Evolutionary conservation across 2,113 vertebrate species (phyloP), one percentile per base, ranked within the genome.

Genomic region (Strigops habroptila): DNA sequence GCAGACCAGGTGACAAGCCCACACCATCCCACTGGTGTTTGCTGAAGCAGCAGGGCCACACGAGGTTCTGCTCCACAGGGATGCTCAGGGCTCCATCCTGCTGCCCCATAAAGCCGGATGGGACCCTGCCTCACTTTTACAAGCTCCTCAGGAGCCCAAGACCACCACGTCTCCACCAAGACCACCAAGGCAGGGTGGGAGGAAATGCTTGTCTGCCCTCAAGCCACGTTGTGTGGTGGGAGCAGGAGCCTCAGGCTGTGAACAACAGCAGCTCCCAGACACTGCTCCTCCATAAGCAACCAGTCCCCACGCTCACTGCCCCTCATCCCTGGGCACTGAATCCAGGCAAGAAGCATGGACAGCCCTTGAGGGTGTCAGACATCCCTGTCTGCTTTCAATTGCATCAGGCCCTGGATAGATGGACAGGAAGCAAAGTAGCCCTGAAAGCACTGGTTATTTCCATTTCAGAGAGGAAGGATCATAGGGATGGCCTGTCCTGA

Each of bases 401-500:
- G 37, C 28, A 35, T 12, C 25, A 5, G 75, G 6, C 41, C 39
- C 67, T 5, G 30, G 68, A 69, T 1, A 0, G 77, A 28, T 1
- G 30, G 41, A 31, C 28, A 6, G 77, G 49, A 35, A 71, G 57
- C 35, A 33, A 65, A 41, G 59, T 10, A 52, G n/a, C 49, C 43
- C 53, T 35, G 59, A 37, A 39, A 33, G 10, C 4, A 1, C 41
- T 57, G 49, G 41, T 19, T 27, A 8, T 12, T 39, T 23, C 67
- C 18, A 0, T 16, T 23, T 63, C 15, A 53, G 85, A 60, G 7
- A 87, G n/a, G 18, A 37, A 23, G 0, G 0, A 39, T 35, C 15
- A 1, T 48, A 49, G 44, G 83, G 30, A 24, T 16, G 37, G 6
- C 10, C 24, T 55, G 18, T 37, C 30, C 51, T 43, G 70, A 18